phyloP scores from a whole-genome alignment of 2,113 vertebrate genomes.

The Parus major region DNA sequence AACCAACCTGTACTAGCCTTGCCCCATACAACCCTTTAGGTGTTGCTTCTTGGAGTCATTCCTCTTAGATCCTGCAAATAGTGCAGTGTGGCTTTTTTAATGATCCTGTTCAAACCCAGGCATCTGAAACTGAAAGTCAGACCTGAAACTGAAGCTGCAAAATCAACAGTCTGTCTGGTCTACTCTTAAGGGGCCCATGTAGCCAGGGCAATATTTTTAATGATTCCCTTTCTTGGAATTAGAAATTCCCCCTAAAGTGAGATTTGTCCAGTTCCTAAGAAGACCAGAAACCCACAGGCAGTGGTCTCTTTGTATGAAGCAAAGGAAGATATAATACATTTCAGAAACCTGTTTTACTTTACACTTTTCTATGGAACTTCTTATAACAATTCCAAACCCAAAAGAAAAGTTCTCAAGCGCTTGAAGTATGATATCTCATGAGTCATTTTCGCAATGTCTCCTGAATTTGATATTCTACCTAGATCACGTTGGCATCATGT shows the following conservation, averaged over 20 bases:
- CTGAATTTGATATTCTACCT: neutral
- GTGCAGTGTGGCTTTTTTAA: neutral
- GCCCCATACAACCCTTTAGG: neutral
- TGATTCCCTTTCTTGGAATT: neutral
- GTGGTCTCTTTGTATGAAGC: neutral
- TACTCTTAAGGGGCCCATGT: neutral
- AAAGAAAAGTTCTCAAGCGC: neutral
- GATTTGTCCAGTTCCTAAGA: neutral
- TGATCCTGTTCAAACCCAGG: neutral
- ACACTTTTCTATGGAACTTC: neutral
- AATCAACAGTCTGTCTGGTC: neutral
- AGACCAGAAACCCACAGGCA: neutral
- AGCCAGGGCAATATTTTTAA: neutral
- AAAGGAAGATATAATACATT: neutral
- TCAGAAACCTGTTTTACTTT: neutral
- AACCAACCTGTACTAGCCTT: neutral
- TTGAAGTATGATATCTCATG: neutral
- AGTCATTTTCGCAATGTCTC: accelerated
- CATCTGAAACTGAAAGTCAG: too few relatives aligned
- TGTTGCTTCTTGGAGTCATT: neutral
- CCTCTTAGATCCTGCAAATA: neutral
- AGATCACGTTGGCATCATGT: neutral
- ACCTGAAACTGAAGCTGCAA: neutral
- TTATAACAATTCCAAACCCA: neutral
- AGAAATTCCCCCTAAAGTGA: neutral